Base-by-base conservation (phyloP, 2,113 vertebrate species). In the Oncorhynchus tshawytscha region DNA sequence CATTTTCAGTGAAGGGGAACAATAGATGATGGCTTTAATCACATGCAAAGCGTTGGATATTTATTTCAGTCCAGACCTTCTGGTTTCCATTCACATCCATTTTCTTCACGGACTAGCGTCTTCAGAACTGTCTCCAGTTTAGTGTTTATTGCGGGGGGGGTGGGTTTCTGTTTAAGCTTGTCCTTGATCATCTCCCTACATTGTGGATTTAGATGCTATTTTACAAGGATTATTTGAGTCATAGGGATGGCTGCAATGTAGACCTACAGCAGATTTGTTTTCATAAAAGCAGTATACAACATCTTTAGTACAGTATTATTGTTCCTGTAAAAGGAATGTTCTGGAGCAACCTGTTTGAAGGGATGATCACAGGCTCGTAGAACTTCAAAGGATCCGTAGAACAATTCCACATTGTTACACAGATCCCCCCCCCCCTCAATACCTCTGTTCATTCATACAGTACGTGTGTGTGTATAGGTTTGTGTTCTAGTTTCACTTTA, bases 21-120 rank as follows among this genome's bases (percentile, higher is more conserved):
- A 57, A 67, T 29, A 22, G 51, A 75, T 45, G 59, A 75, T 31
- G 62, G 69, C 71, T 48, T 79, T 67, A 74, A 70, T 75, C 51
- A 69, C 71, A 31, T 48, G 48, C 51, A 20, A 5, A 25, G 59
- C 13, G 2, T 62, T 62, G n/a, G 45, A n/a, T 8, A 31, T 68
- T 57, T 64, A 74, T 65, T n/a, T 25, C 45, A 45, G 16, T 24
- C 45, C 15, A 31, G 20, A 24, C 31, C 60, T 48, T 45, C 39
- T 66, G 25, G 25, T 59, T 27, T 62, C 59, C 59, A 62, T 62
- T 22, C 59, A 62, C 7, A 5, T 57, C 54, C 54, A 57, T 57
- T 20, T 57, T 49, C 12, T 49, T 11, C 15, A 74, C 6, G 25
- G 77, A 64, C 60, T 54, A 68, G 39, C 39, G 27, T 57, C 68